Base-by-base conservation (phyloP, 1,140 invertebrate genomes). In the Zaprionus gabonicus region DNA sequence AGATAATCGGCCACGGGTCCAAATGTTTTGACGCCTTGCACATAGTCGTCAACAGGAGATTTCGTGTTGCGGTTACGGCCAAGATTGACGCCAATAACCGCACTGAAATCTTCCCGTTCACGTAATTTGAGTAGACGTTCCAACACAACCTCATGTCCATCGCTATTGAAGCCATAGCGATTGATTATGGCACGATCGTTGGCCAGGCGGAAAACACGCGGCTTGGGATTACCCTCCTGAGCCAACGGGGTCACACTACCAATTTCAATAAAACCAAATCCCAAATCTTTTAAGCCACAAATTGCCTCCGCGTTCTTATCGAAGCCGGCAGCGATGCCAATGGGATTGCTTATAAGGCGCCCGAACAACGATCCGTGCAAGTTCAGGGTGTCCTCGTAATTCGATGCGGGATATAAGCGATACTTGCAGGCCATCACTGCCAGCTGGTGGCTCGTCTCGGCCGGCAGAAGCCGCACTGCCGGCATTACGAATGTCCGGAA, bases 281-380 rank as follows among this genome's bases (percentile, higher is more conserved):
- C 99, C 60, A 98, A 94, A 84, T 96, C 95, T 56, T 95, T 94
- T 28, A 99, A 93, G 0, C 97, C 97, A 71, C 95, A 93, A 1
- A 99, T 94, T 27, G 97, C 98, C 94, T 99, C 97, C 10, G 95
- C 99, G 93, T 99, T 96, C 93, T 99, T 99, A 93, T 99, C 99
- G 94, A 99, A 99, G 3, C 99, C 99, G 73, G 99, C 99, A 56
- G 99, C 99, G 80, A 99, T 96, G 34, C 99, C 99, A 83, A 99
- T 91, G 1, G 98, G 98, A 94, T 99, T 99, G 70, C 94, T 93
- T 57, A 99, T 96, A 17, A 96, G 86, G 71, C 96, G 92, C 27
- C 95, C 94, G 88, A 97, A 96, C 34, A 99, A 93, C 55, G 93
- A 94, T 0, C 95, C 96, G 91, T 94, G 94, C 95, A 97, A 93